Evolutionary conservation across 92 coral and sea anemone genomes (phyloP), one percentile per base, ranked within the genome.

Genomic region (Paragorgia papillata): DNA sequence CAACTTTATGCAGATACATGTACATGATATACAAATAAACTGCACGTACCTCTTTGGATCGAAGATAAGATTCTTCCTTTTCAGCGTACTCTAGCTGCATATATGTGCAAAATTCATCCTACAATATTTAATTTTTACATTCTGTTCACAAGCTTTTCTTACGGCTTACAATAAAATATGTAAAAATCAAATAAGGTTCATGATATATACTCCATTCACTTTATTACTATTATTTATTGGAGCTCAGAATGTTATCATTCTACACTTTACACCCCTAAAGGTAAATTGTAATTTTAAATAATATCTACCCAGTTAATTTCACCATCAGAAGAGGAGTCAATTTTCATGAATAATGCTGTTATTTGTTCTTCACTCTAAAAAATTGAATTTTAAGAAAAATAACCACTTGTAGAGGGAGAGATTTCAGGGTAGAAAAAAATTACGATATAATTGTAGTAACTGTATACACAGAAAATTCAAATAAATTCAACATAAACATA

Each of bases 11-110:
- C n/a, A n/a, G n/a, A n/a, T n/a, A n/a, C n/a, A n/a, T n/a, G n/a
- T n/a, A n/a, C n/a, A n/a, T n/a, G n/a, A n/a, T n/a, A n/a, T n/a
- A n/a, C n/a, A n/a, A n/a, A n/a, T n/a, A n/a, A n/a, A n/a, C n/a
- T n/a, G n/a, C n/a, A n/a, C n/a, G 18, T 40, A 91, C 98, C 98
- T 94, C 95, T 89, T 94, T 94, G 7, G 98, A 94, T 20, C 98
- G 85, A 27, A 94, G 85, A 79, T 94, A 94, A 9, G 97, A 94
- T 24, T 94, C 98, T 62, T 94, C 98, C 53, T 94, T 94, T 67
- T 94, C 98, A 24, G 98, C 98, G 86, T 94, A 94, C 73, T 94
- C 98, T 76, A 94, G 71, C 76, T 94, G 98, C 98, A 94, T 94
- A 48, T 91, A 94, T 5, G 98, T 94, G 78, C 98, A 94, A 67